Conservation (phyloP, 2,797 vertebrate genomes). For the Sardinella longiceps region DNA sequence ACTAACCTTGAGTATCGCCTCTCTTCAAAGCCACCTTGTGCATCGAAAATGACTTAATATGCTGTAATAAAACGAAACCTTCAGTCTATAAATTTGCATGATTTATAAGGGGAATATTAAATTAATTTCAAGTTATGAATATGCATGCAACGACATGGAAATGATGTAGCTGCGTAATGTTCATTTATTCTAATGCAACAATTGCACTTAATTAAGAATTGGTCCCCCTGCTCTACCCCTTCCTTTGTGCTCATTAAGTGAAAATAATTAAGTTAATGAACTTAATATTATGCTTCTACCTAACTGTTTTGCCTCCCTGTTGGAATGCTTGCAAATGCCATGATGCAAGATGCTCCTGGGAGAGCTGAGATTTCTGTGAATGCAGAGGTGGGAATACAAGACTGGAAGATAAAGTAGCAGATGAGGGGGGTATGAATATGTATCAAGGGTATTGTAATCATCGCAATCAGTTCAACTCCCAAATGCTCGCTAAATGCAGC, state of each 20-base stretch:
- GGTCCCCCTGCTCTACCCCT: conserved; percentile 60
- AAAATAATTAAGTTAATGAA: conserved; percentile 72
- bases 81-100: conserved; percentile 74
- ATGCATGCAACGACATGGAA: conserved; percentile 72
- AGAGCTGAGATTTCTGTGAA: background rate
- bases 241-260: conserved; percentile 64
- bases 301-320: conserved; percentile 53
- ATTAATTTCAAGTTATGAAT: conserved; percentile 70
- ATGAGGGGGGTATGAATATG: background rate
- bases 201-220: conserved; percentile 67
- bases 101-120: conserved; percentile 67
- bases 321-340: conserved; percentile 29
- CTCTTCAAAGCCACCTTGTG: conserved; percentile 61
- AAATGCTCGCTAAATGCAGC: background rate
- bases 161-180: conserved; percentile 54
- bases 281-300: conserved; percentile 60
- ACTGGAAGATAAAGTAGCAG: background rate
- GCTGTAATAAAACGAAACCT: conserved; percentile 73
- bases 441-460: conserved; percentile 22
- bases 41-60: conserved; percentile 75
- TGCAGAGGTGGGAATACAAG: background rate
- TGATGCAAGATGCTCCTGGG: background rate
- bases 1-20: conserved; percentile 60
- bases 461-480: background rate
- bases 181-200: conserved; percentile 64